Conservation (phyloP, 2,888 invertebrate genomes). For the Branchipolynoe longqiensis region DNA sequence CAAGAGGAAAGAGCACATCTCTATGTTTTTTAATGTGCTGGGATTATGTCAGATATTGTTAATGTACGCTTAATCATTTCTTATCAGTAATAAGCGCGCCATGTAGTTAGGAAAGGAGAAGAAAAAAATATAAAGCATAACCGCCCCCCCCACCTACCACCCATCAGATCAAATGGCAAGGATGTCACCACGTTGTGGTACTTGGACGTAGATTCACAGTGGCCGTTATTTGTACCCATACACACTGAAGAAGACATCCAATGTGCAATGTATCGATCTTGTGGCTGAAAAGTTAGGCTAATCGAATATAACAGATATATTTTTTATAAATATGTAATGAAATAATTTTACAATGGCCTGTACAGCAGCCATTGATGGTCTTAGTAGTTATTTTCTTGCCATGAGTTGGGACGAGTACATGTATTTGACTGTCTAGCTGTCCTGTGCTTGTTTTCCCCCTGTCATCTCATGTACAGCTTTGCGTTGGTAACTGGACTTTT, state of each 20-base stretch:
- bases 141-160: neutral
- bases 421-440: conserved; percentile 31
- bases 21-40: too few species aligned
- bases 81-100: conserved; percentile 6
- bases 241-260: conserved; percentile 21
- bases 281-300: conserved; percentile 10
- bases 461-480: conserved; percentile 23
- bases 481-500: neutral
- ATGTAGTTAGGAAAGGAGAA: neutral
- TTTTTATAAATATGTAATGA: conserved; percentile 34
- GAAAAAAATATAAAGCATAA: neutral
- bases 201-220: neutral
- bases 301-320: neutral
- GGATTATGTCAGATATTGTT: neutral
- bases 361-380: neutral
- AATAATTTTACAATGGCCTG: conserved; percentile 23
- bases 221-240: neutral
- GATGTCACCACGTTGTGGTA: neutral
- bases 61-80: neutral
- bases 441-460: conserved; percentile 8
- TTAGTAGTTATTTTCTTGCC: conserved; percentile 37
- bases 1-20: too few species aligned
- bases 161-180: neutral
- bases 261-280: conserved; percentile 41
- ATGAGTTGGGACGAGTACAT: conserved; percentile 31